phyloP scores from a whole-genome alignment of 2,113 vertebrate species.

The Entosphenus tridentatus region DNA sequence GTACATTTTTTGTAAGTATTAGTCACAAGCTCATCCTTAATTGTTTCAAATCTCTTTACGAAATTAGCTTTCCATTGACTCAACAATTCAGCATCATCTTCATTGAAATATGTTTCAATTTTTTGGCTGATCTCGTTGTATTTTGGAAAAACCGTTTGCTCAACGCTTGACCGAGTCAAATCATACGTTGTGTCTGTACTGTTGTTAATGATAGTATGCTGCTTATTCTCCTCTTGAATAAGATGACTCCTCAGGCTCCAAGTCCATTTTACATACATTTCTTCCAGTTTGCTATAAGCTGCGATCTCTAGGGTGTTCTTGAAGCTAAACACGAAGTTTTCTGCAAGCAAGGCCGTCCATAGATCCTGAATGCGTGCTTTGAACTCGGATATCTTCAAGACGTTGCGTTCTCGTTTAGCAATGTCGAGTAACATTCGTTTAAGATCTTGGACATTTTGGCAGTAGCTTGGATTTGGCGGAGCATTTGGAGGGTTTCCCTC shows the following conservation, averaged over 20 bases:
- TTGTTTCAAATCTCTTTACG: constrained; percentile 12
- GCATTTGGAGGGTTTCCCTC: constrained; percentile 25
- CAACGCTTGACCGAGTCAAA: no score
- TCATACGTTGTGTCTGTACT: neutral
- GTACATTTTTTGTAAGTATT: constrained; percentile 14
- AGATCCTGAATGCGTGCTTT: constrained; percentile 15
- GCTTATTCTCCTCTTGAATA: neutral
- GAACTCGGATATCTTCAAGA: constrained; percentile 16
- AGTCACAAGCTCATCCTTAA: constrained; percentile 12
- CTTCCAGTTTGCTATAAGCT: neutral
- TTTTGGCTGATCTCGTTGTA: neutral
- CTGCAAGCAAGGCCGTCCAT: constrained; percentile 19
- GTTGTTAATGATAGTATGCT: neutral
- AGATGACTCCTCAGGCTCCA: neutral
- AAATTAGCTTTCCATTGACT: constrained; percentile 17
- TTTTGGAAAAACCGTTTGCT: neutral
- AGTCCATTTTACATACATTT: constrained; percentile 3
- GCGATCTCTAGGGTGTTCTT: neutral
- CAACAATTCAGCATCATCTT: neutral
- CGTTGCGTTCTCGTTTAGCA: neutral
- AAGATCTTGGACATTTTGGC: constrained; percentile 20
- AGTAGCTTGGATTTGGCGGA: constrained; percentile 23
- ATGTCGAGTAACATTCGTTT: constrained; percentile 17
- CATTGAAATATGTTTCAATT: no score
- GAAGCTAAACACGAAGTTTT: constrained; percentile 23